Base-by-base conservation (phyloP, 2,113 vertebrate genomes). In the Propithecus coquereli region DNA sequence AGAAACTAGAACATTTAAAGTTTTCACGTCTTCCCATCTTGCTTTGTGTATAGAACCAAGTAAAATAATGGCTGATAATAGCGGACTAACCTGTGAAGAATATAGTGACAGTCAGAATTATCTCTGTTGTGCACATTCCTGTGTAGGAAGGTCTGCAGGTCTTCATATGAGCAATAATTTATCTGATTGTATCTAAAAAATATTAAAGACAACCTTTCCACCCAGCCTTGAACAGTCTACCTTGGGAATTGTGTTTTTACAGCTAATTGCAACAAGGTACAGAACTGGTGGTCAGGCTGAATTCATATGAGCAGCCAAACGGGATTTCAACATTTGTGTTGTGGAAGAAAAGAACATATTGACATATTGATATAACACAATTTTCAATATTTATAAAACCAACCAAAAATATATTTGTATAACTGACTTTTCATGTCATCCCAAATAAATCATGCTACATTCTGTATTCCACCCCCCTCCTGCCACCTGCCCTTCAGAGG, bases 251-350 rank as follows among this genome's bases (percentile, higher is more conserved):
- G 25, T 79, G 52, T 90, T 84, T 97, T 98, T 95, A 94, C 27
- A 87, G 93, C 61, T 97, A 97, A 94, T 87, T 92, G 40, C 52
- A 74, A 59, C 87, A 95, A 98, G 95, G 87, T 93, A 97, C 59
- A 97, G 87, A 95, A 65, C 45, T 91, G 92, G 89, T 93, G 80
- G 94, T 94, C 98, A 93, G 92, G 47, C 74, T 92, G 54, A 92
- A 97, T 93, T 98, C 95, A 96, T 95, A 89, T 0, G 4, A 97
- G 94, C 81, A 98, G 87, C 81, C 95, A 96, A 89, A 77, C 91
- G 84, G 81, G 4, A 91, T 98, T 98, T 97, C 98, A 98, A 96
- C 57, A 90, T 63, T 97, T 89, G 68, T 52, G 20, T 86, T 97
- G 96, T 96, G 97, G 85, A 97, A 96, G 81, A 95, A 97, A 96